Base-by-base conservation (phyloP, 2,113 vertebrate genomes). In the Pyxicephalus adspersus region DNA sequence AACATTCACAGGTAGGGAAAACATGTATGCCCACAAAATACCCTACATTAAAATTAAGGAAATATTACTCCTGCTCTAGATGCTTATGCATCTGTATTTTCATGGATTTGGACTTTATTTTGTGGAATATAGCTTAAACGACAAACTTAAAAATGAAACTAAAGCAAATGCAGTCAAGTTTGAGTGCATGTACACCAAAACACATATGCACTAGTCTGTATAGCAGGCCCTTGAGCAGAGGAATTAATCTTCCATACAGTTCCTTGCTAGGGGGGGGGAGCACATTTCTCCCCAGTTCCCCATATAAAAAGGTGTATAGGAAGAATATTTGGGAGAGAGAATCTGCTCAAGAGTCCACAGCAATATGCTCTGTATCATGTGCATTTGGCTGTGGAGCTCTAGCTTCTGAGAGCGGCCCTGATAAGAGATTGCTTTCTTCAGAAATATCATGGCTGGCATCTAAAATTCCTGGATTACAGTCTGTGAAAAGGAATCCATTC, bases 321-420 rank as follows among this genome's bases (percentile, higher is more conserved):
- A 61, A 64, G 31, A 64, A 74, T 45, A 65, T 74, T 45, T 65
- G 5, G 29, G 17, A 25, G 5, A 7, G 17, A 65, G 26, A 57
- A 19, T 45, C 19, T n/a, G 50, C 63, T 82, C 71, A 75, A 29
- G 52, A 74, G 51, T 81, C 22, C 50, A 28, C 68, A 25, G 70
- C 17, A 9, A 28, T 60, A 55, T 45, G 57, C 67, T 71, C 57
- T 31, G 54, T 54, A 57, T 75, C 45, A 31, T n/a, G 9, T 50
- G 22, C 31, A 52, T 19, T 80, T 28, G 54, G 67, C 50, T 64
- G 60, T 64, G 50, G 75, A 23, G 78, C 45, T 23, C 19, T 31
- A 22, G 55, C 29, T 82, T 65, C 68, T 58, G 51, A 34, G 15
- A n/a, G 19, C 4, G 52, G 58, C 23, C 25, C 58, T 51, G 31